Evolutionary conservation across 2,888 invertebrate species (phyloP).

Genomic region (Dermolepida albohirtum): DNA sequence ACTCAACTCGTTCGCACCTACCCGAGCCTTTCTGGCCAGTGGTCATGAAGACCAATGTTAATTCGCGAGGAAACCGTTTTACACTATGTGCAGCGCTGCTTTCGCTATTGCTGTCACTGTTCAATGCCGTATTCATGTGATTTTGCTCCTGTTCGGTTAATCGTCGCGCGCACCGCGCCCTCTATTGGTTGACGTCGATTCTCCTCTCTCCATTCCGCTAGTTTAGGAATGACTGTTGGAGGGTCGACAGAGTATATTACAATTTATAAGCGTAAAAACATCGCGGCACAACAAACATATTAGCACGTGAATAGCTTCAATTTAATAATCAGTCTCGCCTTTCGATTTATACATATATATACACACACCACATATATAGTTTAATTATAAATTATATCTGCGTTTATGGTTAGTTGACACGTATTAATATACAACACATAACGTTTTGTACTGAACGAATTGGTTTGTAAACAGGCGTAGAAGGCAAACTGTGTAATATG

Average conservation of each 20-base stretch:
- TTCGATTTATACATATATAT: conserved; percentile 2
- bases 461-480: too few relatives aligned
- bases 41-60: conserved; percentile 60
- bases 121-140: conserved; percentile 51
- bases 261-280: conserved; percentile 7
- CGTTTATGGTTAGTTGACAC: not conserved
- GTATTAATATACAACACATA: not conserved
- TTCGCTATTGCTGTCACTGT: conserved; percentile 47
- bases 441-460: too few relatives aligned
- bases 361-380: too few relatives aligned
- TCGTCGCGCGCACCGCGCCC: conserved; percentile 51
- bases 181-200: conserved; percentile 41
- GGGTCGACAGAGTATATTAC: too few relatives aligned
- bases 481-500: too few relatives aligned
- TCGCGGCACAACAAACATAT: conserved; percentile 37
- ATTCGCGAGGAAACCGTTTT: conserved; percentile 54
- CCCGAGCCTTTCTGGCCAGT: conserved; percentile 63
- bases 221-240: too few relatives aligned
- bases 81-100: conserved; percentile 36
- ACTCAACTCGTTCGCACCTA: conserved; percentile 61
- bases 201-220: too few relatives aligned
- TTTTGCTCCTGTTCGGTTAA: conserved; percentile 48
- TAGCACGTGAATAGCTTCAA: conserved; percentile 36
- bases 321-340: conserved; percentile 14
- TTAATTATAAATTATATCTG: not conserved